These are phyloP conservation scores for Pocillopora meandrina DNA, from an alignment of 92 coral and sea anemone genomes.

Conservation along the genomic window DNA sequence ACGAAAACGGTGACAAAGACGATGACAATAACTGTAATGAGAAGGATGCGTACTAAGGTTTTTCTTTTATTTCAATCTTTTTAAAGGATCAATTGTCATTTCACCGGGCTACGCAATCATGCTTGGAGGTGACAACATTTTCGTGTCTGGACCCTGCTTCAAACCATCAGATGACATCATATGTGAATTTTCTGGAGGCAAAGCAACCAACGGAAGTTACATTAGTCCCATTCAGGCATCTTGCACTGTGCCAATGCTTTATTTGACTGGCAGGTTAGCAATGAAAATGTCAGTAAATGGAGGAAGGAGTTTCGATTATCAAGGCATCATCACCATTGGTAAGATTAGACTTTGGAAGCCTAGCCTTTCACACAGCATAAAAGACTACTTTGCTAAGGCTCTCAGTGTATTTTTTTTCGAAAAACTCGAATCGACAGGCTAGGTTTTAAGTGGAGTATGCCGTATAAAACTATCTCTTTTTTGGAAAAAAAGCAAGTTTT, in stretches of 20 bases:
- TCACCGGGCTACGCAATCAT: background rate
- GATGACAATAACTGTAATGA: background rate
- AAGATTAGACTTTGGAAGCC: background rate
- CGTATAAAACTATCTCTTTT: no score
- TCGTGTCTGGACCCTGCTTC: conserved; percentile 76
- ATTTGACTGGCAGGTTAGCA: conserved; percentile 58
- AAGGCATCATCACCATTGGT: conserved; percentile 45
- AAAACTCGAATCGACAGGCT: no score
- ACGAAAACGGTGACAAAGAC: no score
- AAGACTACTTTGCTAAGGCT: no score
- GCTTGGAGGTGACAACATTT: background rate
- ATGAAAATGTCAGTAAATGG: conserved; percentile 61
- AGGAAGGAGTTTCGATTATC: conserved; percentile 59
- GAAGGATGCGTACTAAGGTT: background rate
- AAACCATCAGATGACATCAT: conserved; percentile 41
- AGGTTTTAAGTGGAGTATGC: no score
- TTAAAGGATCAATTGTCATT: background rate
- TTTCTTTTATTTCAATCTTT: background rate
- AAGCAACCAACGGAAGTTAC: conserved; percentile 36
- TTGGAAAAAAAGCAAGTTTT: no score
- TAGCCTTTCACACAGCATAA: no score
- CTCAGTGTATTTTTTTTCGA: no score
- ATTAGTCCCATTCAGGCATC: conserved; percentile 47
- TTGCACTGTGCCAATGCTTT: conserved; percentile 68
- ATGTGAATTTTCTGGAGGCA: conserved; percentile 53